A percentile compares a stretch with the other conserved stretches of the same genome.
These are phyloP conservation scores for Cotesia typhae DNA, from an alignment of 1,140 invertebrate species.

Conservation along the genomic window DNA sequence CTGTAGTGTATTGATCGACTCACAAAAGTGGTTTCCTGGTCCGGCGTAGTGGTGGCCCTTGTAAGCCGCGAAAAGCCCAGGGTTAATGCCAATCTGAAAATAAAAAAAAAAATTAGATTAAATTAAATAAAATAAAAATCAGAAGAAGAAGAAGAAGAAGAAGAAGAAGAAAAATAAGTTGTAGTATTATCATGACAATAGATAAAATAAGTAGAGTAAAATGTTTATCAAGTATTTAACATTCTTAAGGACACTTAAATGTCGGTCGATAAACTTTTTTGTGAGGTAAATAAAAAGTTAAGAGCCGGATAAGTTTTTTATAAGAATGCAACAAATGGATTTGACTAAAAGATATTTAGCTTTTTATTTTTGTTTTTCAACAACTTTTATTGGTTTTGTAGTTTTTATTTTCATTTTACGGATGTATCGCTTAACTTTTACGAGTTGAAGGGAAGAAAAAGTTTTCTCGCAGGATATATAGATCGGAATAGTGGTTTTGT, in stretches of 20 bases:
- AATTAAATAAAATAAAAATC: slow-evolving; percentile 16
- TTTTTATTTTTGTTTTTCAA: background rate
- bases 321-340: slow-evolving; percentile 7
- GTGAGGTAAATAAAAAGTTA: slow-evolving; percentile 4
- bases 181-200: background rate
- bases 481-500: slow-evolving; percentile 29
- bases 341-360: slow-evolving; percentile 4
- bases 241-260: too few relatives aligned
- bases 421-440: slow-evolving; percentile 22
- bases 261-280: too few relatives aligned
- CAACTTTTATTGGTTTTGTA: background rate
- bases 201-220: background rate
- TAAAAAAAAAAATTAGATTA: slow-evolving; percentile 34
- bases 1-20: slow-evolving; percentile 56
- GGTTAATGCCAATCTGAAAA: slow-evolving; percentile 95
- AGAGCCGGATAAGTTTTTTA: background rate
- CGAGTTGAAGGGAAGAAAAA: slow-evolving; percentile 18
- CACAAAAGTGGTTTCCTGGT: slow-evolving; percentile 98
- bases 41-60: slow-evolving; percentile 98
- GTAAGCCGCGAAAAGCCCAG: slow-evolving; percentile 94
- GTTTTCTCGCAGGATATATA: slow-evolving; percentile 12
- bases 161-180: background rate
- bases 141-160: background rate
- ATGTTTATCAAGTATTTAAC: too few relatives aligned
- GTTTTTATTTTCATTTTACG: too few relatives aligned